Percentiles rank a stretch among this genome's conserved stretches.
Evolutionary conservation across 2,113 vertebrate genomes (phyloP).

Genomic region (Phycodurus eques): DNA sequence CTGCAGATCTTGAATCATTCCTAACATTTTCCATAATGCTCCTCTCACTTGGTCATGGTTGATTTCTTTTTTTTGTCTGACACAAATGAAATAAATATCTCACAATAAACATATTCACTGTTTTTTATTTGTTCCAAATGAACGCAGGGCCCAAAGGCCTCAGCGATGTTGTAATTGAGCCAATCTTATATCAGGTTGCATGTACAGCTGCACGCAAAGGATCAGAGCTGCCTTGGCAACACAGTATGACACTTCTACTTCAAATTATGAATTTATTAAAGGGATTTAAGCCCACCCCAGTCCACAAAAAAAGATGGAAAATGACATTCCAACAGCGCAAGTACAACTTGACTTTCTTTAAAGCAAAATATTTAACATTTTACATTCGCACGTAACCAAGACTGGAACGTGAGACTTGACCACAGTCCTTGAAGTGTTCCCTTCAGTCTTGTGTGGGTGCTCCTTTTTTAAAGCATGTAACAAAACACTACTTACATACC

Average conservation of each 20-base stretch:
- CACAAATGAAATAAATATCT: conserved; percentile 8
- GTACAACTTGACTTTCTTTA: conserved; percentile 1
- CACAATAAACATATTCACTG: conserved; percentile 4
- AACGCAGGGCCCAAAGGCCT: not conserved
- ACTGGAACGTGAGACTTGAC: not conserved
- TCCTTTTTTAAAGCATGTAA: not conserved
- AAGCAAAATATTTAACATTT: conserved; percentile 1
- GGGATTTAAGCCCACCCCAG: not conserved
- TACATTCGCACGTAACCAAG: conserved; percentile 1
- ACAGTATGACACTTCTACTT: not conserved
- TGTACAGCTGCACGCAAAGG: conserved; percentile 3
- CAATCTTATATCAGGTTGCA: conserved; percentile 17
- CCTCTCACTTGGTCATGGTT: conserved; percentile 9
- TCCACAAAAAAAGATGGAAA: conserved; percentile 1
- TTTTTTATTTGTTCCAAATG: conserved; percentile 5
- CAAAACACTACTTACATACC: not conserved
- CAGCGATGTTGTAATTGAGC: conserved; percentile 5
- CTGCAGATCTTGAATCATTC: conserved; percentile 23
- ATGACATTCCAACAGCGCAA: not conserved
- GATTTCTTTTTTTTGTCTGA: not conserved
- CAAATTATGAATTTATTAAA: conserved; percentile 3
- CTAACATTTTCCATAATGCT: conserved; percentile 9
- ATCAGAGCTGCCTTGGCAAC: not conserved
- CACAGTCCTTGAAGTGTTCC: conserved; percentile 8
- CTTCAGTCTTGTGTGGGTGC: not conserved